Evolutionary conservation across 2,797 vertebrate species (phyloP).

Genomic region (Alca torda): DNA sequence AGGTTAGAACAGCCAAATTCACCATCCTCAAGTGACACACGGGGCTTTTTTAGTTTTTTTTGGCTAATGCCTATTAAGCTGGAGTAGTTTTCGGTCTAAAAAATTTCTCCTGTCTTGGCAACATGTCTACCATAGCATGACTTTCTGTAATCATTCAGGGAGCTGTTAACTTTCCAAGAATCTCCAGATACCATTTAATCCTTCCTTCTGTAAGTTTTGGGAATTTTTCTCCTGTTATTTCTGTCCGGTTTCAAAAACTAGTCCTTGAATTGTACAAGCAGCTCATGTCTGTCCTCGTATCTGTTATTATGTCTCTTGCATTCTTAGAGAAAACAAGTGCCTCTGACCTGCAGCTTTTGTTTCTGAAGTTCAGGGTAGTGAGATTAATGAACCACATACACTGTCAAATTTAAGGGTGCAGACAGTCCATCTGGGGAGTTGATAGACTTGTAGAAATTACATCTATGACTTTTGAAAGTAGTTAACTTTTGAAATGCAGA

Average conservation of each 20-base stretch:
- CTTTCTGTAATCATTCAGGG: not conserved
- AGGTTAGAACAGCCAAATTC: not conserved
- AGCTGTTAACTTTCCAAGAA: not conserved
- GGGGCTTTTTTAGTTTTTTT: not conserved
- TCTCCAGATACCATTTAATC: not conserved
- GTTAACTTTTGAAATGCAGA: not conserved
- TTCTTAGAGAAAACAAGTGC: not conserved
- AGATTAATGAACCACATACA: not conserved
- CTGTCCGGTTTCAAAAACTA: not conserved
- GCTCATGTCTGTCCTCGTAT: not conserved
- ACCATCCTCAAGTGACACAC: not conserved
- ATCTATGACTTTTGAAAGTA: not conserved
- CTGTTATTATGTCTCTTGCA: not conserved
- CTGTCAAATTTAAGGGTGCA: not conserved
- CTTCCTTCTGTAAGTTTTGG: not conserved
- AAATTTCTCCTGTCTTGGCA: not conserved
- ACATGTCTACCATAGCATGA: not conserved
- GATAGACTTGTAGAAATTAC: not conserved
- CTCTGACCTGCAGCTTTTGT: not conserved
- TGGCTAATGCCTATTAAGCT: not conserved
- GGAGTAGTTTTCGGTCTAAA: not conserved
- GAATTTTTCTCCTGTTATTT: not conserved
- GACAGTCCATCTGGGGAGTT: not conserved
- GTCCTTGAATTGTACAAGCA: not conserved
- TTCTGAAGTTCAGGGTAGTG: not conserved